phyloP scores from a whole-genome alignment of 2,113 vertebrate species.

The Halcyon senegalensis region DNA sequence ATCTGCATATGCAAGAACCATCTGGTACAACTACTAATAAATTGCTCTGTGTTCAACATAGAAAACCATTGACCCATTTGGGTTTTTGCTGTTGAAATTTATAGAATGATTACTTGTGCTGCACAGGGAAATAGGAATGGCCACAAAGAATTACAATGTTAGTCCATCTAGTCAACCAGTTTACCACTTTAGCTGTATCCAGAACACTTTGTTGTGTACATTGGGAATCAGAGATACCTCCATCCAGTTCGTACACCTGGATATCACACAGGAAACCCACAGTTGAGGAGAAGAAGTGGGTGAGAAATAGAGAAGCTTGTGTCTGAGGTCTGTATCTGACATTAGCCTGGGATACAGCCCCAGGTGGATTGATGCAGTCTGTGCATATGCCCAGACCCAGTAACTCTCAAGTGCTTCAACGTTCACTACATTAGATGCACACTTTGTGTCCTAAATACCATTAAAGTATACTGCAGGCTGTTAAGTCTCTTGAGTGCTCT shows the following conservation, averaged over 20 bases:
- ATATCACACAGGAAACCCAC: not conserved
- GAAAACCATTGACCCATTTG: not conserved
- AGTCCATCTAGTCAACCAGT: not conserved
- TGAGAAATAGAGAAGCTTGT: not conserved
- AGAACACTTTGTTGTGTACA: not conserved
- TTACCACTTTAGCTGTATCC: not conserved
- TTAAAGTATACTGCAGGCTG: not conserved
- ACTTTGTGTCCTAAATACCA: not conserved
- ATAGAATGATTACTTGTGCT: not conserved
- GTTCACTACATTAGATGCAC: not conserved
- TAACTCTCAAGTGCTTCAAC: not conserved
- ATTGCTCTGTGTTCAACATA: not conserved
- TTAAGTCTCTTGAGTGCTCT: not conserved
- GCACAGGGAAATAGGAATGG: not conserved
- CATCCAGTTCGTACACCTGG: not conserved
- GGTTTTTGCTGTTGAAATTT: not conserved
- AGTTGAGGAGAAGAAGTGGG: not conserved
- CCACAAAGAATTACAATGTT: not conserved
- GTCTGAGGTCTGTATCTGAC: not conserved
- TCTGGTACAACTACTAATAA: not conserved
- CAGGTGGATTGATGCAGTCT: not conserved
- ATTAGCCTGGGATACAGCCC: not conserved
- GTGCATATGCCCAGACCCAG: not conserved
- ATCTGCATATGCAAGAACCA: not conserved
- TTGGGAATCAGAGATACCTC: not conserved